Base-by-base conservation (phyloP, 2,113 vertebrate species). In the Myotis davidii region DNA sequence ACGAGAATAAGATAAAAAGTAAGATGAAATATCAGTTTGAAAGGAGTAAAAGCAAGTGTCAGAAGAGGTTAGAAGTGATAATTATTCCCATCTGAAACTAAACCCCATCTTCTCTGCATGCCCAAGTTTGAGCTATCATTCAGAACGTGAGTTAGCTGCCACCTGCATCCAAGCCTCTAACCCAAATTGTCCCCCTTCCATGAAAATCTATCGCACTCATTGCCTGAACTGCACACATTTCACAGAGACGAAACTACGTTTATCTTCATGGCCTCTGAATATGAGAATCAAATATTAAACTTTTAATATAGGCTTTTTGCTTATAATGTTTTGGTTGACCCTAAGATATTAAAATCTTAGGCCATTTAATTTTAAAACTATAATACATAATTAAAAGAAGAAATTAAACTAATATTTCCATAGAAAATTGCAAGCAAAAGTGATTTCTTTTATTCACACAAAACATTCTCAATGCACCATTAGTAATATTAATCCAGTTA, bases 381-480 rank as follows among this genome's bases (percentile, higher is more conserved):
- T 65, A 81, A 93, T 81, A 73, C 37, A 92, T n/a, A 56, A 82
- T 50, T 88, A n/a, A 77, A 82, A 88, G 20, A 73, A 84, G n/a
- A 83, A 96, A 82, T 73, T 90, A 82, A 87, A 39, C 32, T 81
- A 96, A 13, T 77, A 91, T 81, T 76, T 96, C 27, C 10, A 45
- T 73, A 39, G 29, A 85, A 96, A 83, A 27, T 76, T 83, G 11
- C 23, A 88, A 73, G n/a, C 56, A 83, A 73, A 79, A 90, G 23
- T 83, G 20, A 76, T 90, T 95, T 94, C 29, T 91, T 96, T 91
- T 83, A 96, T 48, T 96, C 64, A 94, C 29, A 73, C 67, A 94
- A 97, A 97, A 90, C 88, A 97, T 92, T 97, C 90, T 96, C 95
- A 97, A 90, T 79, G 69, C 42, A 98, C 56, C 9, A 85, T 42